These are phyloP conservation scores for Cynopterus brachyotis DNA, from an alignment of 2,113 vertebrate species.

Conservation along the genomic window DNA sequence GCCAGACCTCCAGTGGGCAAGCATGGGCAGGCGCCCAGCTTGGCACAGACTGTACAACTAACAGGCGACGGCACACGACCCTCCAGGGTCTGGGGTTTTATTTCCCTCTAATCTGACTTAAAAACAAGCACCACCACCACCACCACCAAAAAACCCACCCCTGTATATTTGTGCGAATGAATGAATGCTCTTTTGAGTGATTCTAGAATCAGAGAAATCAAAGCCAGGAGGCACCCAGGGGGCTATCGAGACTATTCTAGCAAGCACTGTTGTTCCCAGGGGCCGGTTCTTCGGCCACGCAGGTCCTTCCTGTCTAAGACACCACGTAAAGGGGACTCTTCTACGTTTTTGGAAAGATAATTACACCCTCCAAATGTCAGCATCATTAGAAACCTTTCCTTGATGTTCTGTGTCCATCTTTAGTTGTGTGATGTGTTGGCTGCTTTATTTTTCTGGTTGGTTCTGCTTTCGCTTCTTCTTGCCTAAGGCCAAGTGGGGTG, in stretches of 20 bases:
- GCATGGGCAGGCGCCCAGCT: not conserved
- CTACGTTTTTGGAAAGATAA: conserved; percentile 32
- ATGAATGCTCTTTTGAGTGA: conserved; percentile 12
- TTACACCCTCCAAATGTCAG: not conserved
- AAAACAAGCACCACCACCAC: not conserved
- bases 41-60: not conserved
- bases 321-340: not conserved
- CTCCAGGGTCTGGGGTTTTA: not conserved
- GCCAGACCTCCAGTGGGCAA: not conserved
- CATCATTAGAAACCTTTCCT: conserved; percentile 35
- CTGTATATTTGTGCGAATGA: not conserved
- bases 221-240: not conserved
- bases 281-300: not conserved
- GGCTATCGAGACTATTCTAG: not conserved
- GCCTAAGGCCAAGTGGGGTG: not conserved
- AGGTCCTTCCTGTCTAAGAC: not conserved
- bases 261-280: not conserved
- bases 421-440: not conserved
- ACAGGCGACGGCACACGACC: not conserved
- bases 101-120: not conserved
- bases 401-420: conserved; percentile 59
- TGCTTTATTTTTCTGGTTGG: not conserved
- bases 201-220: conserved; percentile 37
- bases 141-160: not conserved
- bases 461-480: not conserved